Evolutionary conservation across 2,113 vertebrate genomes (phyloP), one percentile per base, ranked within the genome.

Genomic region (Plotosus lineatus): DNA sequence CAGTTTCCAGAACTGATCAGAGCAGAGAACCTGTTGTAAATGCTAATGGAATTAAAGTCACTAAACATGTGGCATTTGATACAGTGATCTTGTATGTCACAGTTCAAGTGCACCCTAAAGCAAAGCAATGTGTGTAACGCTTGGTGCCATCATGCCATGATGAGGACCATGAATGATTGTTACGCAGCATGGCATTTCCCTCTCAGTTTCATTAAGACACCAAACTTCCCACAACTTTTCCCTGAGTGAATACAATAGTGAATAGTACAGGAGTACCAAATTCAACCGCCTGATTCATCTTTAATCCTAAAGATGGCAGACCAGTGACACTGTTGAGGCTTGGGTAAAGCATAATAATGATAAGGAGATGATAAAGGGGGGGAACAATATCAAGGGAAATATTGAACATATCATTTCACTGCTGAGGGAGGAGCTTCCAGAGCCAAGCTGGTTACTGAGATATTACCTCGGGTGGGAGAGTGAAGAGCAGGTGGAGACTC

Each of bases 401-500:
- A 7, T 51, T 36, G 15, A n/a, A 26, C 14, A 65, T 33, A 65
- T 36, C 21, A 0, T 3, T 38, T 10, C 58, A 2, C 1, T 15
- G 0, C 2, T 3, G 58, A 38, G 38, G 9, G 14, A 3, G n/a
- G n/a, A 58, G 19, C 19, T 38, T 68, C 17, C 38, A 36, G 21
- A 46, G 11, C 56, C 31, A 63, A 21, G 61, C 53, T 58, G 28
- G 61, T 53, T 60, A 38, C 28, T 26, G 19, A 28, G 31, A 50
- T 10, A 48, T 53, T 60, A 14, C 36, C 50, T 75, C 3, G 23
- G 40, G 72, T 48, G 68, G 9, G 40, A 60, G 56, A 36, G 48
- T 50, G 8, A 81, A 71, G 8, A 83, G 78, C 31, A 60, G 55
- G 17, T 23, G 0, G 31, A 74, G n/a, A 17, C 8, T 78, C 53